Evolutionary conservation across 2,888 invertebrate genomes (phyloP), one percentile per base, ranked within the genome.

Genomic region (Sceliomorpha sp.): DNA sequence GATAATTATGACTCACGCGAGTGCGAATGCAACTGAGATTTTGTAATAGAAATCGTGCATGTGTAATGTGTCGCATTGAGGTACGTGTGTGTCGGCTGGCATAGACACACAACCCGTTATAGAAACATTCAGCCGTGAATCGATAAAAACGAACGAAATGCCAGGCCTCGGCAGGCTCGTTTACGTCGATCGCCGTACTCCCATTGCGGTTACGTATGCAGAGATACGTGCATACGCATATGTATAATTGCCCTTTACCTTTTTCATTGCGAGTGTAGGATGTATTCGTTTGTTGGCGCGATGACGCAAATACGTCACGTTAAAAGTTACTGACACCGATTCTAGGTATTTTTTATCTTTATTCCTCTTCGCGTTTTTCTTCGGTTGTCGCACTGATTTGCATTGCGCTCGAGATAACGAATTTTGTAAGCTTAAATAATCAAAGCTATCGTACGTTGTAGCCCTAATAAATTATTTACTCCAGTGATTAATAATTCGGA

Each of bases 1-100:
- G 66, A 68, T 70, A 73, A 72, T 75, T 74, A 72, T 74, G 77
- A 77, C 63, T 79, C 75, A 73, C 60, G 70, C 56, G 66, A 67
- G 34, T 47, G 60, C 62, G 20, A 55, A 50, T 13, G 62, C 51
- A 66, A 40, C 51, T 40, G 34, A 39, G 74, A 78, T 79, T 76
- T 75, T 76, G 71, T 76, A 78, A 77, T 70, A 62, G 62, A 50
- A 48, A 39, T 37, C 13, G 58, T 70, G 47, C 70, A 76, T 76
- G 73, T 80, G 78, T 70, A 51, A 42, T 66, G 40, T 72, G 79
- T 82, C 78, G 80, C 56, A 15, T 34, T 13, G 26, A 40, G 55
- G 58, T 44, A 74, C 72, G 77, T 77, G 75, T 34, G 42, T 48
- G 13, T 37, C 15, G 40, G 51, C 45, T 34, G 6, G n/a, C 31